Percentiles rank a stretch among this genome's conserved stretches.
These are phyloP conservation scores for Calonectris borealis DNA, from an alignment of 2,113 vertebrate genomes.

Conservation along the genomic window DNA sequence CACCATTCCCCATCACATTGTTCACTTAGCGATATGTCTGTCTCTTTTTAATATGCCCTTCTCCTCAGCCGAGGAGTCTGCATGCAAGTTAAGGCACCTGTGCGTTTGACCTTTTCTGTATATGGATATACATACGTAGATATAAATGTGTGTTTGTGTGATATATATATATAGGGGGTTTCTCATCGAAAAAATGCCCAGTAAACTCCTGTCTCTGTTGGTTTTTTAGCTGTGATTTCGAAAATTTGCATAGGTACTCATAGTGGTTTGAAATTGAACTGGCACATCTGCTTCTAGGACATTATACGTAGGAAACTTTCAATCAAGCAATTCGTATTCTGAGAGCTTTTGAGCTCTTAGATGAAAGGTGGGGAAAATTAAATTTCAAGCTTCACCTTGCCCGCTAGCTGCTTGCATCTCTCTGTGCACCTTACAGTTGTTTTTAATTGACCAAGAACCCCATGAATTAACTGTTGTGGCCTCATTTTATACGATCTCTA, in stretches of 20 bases:
- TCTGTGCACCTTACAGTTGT: background rate
- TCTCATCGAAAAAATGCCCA: background rate
- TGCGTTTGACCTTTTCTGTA: background rate
- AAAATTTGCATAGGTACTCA: background rate
- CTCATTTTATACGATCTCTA: background rate
- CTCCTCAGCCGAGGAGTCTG: background rate
- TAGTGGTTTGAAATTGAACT: background rate
- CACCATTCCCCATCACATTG: background rate
- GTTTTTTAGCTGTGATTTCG: background rate
- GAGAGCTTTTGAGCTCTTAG: background rate
- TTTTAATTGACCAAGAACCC: background rate
- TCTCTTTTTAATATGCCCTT: background rate
- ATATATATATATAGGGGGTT: background rate
- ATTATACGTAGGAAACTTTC: background rate
- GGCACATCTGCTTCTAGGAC: background rate
- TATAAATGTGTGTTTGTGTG: background rate
- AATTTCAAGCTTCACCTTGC: background rate
- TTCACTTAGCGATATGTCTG: background rate
- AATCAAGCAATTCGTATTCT: background rate
- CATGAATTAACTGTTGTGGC: background rate
- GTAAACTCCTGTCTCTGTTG: background rate
- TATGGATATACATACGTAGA: accelerated
- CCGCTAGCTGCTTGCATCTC: background rate
- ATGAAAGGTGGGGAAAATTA: background rate
- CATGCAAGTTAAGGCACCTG: background rate